These are phyloP conservation scores for Pterostichus madidus DNA, from an alignment of 2,888 invertebrate genomes.

Conservation along the genomic window DNA sequence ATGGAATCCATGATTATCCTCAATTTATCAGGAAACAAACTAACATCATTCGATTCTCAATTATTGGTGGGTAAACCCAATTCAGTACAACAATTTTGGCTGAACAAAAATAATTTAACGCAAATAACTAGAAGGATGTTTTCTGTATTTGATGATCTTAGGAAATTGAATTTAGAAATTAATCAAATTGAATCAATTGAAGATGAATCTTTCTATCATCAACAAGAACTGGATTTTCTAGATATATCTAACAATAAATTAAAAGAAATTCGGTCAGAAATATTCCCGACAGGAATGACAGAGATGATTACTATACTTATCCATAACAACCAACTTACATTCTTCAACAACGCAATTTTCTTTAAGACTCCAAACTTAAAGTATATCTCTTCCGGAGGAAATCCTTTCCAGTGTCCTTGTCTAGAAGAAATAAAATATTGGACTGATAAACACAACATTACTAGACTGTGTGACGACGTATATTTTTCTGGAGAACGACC, in stretches of 20 bases:
- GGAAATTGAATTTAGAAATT: neutral
- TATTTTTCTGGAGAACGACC: slow-evolving; percentile 52
- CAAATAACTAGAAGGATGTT: slow-evolving; percentile 11
- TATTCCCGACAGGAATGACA: slow-evolving; percentile 41
- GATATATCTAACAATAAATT: slow-evolving; percentile 50
- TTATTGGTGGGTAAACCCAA: neutral
- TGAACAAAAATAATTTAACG: slow-evolving; percentile 28
- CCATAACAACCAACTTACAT: slow-evolving; percentile 53
- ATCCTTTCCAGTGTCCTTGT: slow-evolving; percentile 82
- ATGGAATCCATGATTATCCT: slow-evolving; percentile 4
- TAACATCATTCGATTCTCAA: slow-evolving; percentile 14
- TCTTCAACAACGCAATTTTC: slow-evolving; percentile 74
- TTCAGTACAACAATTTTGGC: neutral
- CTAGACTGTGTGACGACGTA: slow-evolving; percentile 27
- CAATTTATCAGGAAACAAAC: slow-evolving; percentile 21
- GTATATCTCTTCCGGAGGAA: slow-evolving; percentile 80
- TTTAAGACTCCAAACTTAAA: slow-evolving; percentile 77
- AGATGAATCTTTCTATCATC: slow-evolving; percentile 8
- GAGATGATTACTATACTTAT: slow-evolving; percentile 18
- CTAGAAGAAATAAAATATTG: slow-evolving; percentile 26
- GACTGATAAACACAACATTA: slow-evolving; percentile 21
- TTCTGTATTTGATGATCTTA: neutral
- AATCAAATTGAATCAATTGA: slow-evolving; percentile 28
- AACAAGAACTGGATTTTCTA: neutral
- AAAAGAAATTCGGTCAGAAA: slow-evolving; percentile 4